Base-by-base conservation (phyloP, 2,113 vertebrate species). In the Pyxicephalus adspersus region DNA sequence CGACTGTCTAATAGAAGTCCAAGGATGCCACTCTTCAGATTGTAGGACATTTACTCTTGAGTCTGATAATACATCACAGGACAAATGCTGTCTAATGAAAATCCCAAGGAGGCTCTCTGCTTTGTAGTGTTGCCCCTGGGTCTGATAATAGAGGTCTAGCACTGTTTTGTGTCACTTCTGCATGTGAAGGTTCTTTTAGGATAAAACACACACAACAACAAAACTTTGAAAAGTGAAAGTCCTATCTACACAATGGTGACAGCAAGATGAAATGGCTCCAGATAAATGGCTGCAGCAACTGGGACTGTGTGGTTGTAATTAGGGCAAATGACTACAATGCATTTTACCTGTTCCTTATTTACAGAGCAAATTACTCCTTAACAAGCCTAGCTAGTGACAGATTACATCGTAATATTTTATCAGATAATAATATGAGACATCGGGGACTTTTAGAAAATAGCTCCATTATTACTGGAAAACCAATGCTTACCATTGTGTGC, bases 241-340 rank as follows among this genome's bases (percentile, higher is more conserved):
- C 54, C 71, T 57, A 57, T 73, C 68, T 55, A 4, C 23, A 55
- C 25, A 23, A 16, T n/a, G 18, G 70, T 74, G 71, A 60, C 71
- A 74, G 71, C 51, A 91, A 83, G 83, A 82, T 76, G 83, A 85
- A 83, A 86, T 81, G 70, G 28, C 68, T 17, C 5, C 57, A 63
- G 58, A 76, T 63, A 50, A 26, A 76, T 64, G 58, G 22, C 58
- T 63, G 22, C 31, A 50, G 73, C 63, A 16, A 63, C 26, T 63
- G 57, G 29, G 15, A 23, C 73, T 63, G 73, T 26, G 73, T 76
- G 73, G 58, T 76, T 50, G 50, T n/a, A 61, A 76, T 76, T 76
- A 63, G 31, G 34, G 31, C n/a, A 45, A 50, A 63, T 63, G 15
- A 45, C 57, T 76, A 18, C 34, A 60, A 29, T 61, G 26, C 29